These are phyloP conservation scores for Oryctes rhinoceros DNA, from an alignment of 1,140 invertebrate species.

Conservation along the genomic window DNA sequence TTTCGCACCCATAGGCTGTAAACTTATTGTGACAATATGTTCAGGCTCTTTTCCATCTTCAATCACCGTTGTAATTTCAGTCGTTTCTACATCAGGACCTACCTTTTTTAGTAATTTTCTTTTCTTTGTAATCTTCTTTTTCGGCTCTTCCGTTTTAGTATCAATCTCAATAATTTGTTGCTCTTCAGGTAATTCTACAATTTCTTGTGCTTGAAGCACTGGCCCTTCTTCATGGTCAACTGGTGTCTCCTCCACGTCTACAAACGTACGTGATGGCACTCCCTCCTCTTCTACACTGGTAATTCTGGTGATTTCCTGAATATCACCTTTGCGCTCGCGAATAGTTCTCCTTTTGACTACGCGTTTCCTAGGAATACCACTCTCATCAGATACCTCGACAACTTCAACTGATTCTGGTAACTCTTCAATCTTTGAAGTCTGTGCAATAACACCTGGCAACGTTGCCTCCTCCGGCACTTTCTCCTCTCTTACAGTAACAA, in stretches of 20 bases:
- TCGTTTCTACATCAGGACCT: slow-evolving; percentile 56
- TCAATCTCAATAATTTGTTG: slow-evolving; percentile 61
- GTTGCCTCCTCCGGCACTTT: not conserved
- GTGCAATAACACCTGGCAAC: slow-evolving; percentile 37
- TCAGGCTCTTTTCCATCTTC: slow-evolving; percentile 57
- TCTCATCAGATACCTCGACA: slow-evolving; percentile 57
- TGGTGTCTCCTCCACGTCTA: slow-evolving; percentile 42
- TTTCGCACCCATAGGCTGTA: not conserved
- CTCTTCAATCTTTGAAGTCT: slow-evolving; percentile 52
- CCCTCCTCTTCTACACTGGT: slow-evolving; percentile 58
- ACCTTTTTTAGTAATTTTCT: slow-evolving; percentile 53
- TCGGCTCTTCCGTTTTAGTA: slow-evolving; percentile 59
- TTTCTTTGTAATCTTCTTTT: slow-evolving; percentile 56
- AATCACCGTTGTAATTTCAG: slow-evolving; percentile 55
- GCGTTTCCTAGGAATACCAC: slow-evolving; percentile 45
- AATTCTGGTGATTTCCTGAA: slow-evolving; percentile 53
- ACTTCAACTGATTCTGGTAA: slow-evolving; percentile 61
- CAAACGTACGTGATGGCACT: slow-evolving; percentile 54
- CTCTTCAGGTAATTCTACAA: slow-evolving; percentile 61
- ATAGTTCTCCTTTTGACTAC: slow-evolving; percentile 47
- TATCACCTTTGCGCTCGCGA: slow-evolving; percentile 52
- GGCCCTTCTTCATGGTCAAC: slow-evolving; percentile 49
- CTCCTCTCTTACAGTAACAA: slow-evolving; percentile 48
- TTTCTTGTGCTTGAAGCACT: slow-evolving; percentile 39
- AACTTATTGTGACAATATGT: slow-evolving; percentile 51